Evolutionary conservation across 2,113 vertebrate genomes (phyloP), one percentile per base, ranked within the genome.

Genomic region (Ia io): DNA sequence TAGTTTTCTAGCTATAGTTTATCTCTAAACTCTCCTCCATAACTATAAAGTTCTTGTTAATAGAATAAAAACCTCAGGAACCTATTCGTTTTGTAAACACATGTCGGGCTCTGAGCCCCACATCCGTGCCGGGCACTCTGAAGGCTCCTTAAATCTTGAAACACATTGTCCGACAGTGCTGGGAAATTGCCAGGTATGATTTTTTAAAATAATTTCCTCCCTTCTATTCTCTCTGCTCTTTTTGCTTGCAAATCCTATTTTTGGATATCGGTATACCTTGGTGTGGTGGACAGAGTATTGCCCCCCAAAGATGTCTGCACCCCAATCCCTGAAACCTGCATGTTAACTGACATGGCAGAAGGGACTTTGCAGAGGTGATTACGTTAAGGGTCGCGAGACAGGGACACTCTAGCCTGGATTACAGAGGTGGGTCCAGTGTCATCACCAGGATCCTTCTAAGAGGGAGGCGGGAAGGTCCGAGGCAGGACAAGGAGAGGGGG

Each of bases 141-240:
- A 69, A n/a, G 30, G 10, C 32, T 80, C 78, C 82, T 78, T 70
- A 56, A 49, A 70, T 70, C 79, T 59, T 11, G 49, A 56, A 32
- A 28, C 1, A 0, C 1, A 13, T 4, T 5, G 11, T 22, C 23
- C 40, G 14, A 1, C 2, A 22, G 74, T 17, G 67, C 22, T 35
- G 22, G 86, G 32, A 63, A 49, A 83, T 7, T n/a, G n/a, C n/a
- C 0, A 0, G 12, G 1, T 17, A 7, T 30, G 9, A n/a, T 70
- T 49, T 77, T 40, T 59, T 25, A 3, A 59, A 25, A 51, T 37
- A 61, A 49, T 20, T 42, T 59, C 53, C 25, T 44, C 25, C 63
- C 9, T 25, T 40, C 14, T 44, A 0, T n/a, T 70, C 70, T n/a
- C 23, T 49, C 20, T 13, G 18, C 53, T 83, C 28, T 61, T 88